These are phyloP conservation scores for Moxostoma hubbsi DNA, from an alignment of 2,797 vertebrate species.

Conservation along the genomic window DNA sequence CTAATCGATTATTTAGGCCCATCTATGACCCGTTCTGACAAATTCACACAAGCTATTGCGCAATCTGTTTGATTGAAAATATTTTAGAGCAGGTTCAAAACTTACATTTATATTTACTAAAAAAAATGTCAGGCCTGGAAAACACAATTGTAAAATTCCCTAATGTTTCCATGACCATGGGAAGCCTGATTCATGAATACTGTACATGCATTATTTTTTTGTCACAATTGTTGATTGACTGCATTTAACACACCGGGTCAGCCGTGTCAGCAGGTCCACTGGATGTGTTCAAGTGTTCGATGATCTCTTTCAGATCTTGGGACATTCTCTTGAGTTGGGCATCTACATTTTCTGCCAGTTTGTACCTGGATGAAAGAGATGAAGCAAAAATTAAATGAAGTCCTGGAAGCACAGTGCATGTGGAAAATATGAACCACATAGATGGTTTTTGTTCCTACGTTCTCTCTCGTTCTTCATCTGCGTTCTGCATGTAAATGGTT, in stretches of 20 bases:
- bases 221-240: background rate
- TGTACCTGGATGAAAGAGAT: conserved; percentile 76
- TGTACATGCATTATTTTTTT: background rate
- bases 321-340: conserved; percentile 91
- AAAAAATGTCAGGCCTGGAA: no score
- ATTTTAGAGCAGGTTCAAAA: no score
- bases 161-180: no score
- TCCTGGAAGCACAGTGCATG: background rate
- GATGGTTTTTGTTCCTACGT: conserved; percentile 72
- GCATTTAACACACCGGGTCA: conserved; percentile 78
- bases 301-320: conserved; percentile 93
- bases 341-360: conserved; percentile 90
- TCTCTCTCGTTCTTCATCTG: conserved; percentile 93
- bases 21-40: no score
- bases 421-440: background rate
- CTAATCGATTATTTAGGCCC: no score
- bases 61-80: no score
- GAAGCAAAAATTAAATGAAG: background rate
- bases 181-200: no score
- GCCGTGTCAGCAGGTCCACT: conserved; percentile 80
- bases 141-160: no score
- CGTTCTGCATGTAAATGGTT: conserved; percentile 96
- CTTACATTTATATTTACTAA: no score
- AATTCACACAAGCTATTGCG: no score
- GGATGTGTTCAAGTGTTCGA: conserved; percentile 87